A percentile compares a stretch with the other conserved stretches of the same genome.
phyloP scores from a whole-genome alignment of 2,113 vertebrate genomes.

The Columba janthina region DNA sequence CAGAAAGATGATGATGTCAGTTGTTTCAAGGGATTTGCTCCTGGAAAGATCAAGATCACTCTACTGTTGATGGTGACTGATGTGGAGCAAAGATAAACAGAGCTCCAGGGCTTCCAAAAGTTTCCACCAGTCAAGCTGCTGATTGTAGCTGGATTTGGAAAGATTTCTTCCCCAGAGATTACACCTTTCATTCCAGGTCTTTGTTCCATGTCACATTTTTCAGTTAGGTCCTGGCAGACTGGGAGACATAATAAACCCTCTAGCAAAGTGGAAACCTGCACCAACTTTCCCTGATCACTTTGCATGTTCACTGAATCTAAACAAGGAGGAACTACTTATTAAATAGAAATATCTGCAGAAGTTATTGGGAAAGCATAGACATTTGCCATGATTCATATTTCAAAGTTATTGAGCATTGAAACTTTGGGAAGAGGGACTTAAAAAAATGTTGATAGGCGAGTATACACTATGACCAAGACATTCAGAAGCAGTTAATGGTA shows the following conservation, averaged over 20 bases:
- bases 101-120: neutral
- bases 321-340: neutral
- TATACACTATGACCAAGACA: neutral
- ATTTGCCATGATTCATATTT: neutral
- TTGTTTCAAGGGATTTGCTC: neutral
- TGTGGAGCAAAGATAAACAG: neutral
- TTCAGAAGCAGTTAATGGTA: neutral
- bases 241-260: neutral
- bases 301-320: neutral
- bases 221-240: neutral
- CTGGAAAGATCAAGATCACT: neutral
- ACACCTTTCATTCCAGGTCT: neutral
- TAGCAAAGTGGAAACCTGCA: neutral
- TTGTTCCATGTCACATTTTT: neutral
- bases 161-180: neutral
- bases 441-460: neutral
- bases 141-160: neutral
- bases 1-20: neutral
- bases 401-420: neutral
- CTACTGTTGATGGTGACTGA: neutral
- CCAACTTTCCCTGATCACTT: neutral
- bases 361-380: neutral
- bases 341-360: neutral
- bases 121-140: neutral
- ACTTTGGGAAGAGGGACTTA: neutral